Evolutionary conservation across 2,113 vertebrate genomes (phyloP).

Genomic region (Poecile atricapillus): DNA sequence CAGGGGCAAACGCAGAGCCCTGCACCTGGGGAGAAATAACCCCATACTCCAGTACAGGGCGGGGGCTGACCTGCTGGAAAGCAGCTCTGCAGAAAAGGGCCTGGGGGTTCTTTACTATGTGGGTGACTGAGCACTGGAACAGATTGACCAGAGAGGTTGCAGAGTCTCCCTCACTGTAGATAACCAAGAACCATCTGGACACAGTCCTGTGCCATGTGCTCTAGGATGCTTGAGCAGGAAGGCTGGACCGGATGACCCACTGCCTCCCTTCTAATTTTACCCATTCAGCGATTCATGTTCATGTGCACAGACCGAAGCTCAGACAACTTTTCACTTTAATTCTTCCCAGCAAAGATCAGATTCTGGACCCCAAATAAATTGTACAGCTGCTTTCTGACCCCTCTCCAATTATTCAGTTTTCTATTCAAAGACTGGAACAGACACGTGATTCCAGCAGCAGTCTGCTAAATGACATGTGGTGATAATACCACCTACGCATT

Average conservation of each 20-base stretch:
- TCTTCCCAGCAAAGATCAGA: background rate
- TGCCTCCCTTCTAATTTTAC: background rate
- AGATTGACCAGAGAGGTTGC: background rate
- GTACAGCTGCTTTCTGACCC: background rate
- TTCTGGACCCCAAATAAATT: background rate
- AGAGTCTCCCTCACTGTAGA: background rate
- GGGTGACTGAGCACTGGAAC: rapidly evolving
- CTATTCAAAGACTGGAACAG: background rate
- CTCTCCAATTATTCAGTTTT: background rate
- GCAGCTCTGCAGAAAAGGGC: background rate
- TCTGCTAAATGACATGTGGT: background rate
- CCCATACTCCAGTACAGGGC: no score
- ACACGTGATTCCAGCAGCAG: background rate
- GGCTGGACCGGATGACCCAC: background rate
- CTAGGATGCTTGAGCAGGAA: background rate
- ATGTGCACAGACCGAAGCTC: background rate
- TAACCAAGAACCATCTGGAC: background rate
- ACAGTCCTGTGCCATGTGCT: background rate
- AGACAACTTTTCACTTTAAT: background rate
- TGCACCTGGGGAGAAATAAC: background rate
- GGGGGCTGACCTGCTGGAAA: background rate
- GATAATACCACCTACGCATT: background rate
- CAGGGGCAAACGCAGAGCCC: background rate
- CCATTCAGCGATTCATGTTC: background rate
- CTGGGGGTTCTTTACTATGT: background rate